Conservation (phyloP, 2,888 invertebrate genomes). For the Entomobrya proxima region DNA sequence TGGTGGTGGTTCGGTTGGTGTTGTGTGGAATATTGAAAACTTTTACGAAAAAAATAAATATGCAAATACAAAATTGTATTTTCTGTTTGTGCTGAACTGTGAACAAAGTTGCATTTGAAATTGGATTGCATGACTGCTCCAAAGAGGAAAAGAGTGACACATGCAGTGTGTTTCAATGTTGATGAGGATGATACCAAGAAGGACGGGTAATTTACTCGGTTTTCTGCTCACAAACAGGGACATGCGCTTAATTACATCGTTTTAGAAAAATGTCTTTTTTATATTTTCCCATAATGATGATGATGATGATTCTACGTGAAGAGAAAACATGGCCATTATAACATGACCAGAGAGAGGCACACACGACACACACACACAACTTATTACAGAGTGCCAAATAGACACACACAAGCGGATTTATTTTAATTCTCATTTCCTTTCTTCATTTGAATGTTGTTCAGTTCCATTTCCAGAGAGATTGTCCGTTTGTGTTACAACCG, state of each 20-base stretch:
- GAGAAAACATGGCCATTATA: not conserved
- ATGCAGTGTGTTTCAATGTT: constrained; percentile 5
- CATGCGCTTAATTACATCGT: not conserved
- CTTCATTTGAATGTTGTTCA: constrained; percentile 31
- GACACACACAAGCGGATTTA: not conserved
- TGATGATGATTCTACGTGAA: no score
- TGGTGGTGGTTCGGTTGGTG: not conserved
- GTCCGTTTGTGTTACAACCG: no score
- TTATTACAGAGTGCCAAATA: no score
- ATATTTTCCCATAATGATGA: not conserved
- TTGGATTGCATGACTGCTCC: constrained; percentile 15
- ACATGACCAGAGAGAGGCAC: not conserved
- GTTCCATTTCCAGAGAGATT: not conserved
- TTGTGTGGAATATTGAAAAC: not conserved
- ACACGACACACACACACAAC: not conserved
- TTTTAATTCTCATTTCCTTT: constrained; percentile 35
- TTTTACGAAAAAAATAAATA: not conserved
- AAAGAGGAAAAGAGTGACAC: constrained; percentile 27
- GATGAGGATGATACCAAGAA: not conserved
- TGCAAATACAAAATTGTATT: not conserved
- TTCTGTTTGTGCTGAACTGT: not conserved
- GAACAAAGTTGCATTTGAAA: not conserved
- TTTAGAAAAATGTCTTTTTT: not conserved
- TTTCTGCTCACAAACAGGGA: not conserved
- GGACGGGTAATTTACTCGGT: not conserved